Evolutionary conservation across 2,888 invertebrate genomes (phyloP).

Genomic region (Torymus texanus): DNA sequence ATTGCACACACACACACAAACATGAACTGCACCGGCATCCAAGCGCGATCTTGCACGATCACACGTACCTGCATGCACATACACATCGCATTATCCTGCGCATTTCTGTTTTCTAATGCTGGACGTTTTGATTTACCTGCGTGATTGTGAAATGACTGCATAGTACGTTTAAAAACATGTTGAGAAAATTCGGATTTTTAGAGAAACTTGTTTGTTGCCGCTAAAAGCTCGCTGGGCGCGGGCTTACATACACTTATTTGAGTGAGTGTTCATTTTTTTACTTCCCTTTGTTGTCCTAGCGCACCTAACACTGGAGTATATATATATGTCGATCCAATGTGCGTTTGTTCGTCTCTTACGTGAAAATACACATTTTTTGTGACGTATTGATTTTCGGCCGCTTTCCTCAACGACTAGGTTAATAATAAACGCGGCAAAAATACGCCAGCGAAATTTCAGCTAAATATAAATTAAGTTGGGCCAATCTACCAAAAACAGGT

Average conservation of each 20-base stretch:
- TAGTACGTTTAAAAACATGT: too few species aligned
- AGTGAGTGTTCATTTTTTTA: background rate
- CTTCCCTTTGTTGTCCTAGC: slow-evolving; percentile 7
- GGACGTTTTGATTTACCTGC: too few species aligned
- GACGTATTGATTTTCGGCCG: slow-evolving; percentile 31
- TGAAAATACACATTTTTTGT: background rate
- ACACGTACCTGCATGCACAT: too few species aligned
- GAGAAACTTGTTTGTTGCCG: background rate
- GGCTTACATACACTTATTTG: too few species aligned
- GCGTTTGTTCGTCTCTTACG: background rate
- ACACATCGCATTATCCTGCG: too few species aligned
- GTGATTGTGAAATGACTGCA: too few species aligned
- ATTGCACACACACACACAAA: slow-evolving; percentile 15
- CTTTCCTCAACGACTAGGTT: slow-evolving; percentile 3
- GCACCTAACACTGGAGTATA: background rate
- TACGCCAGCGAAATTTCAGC: background rate
- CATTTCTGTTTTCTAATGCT: too few species aligned
- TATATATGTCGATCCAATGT: too few species aligned
- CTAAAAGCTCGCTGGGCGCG: slow-evolving; percentile 12
- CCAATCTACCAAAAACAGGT: background rate
- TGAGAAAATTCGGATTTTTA: background rate
- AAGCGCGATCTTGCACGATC: too few species aligned
- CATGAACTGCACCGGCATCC: too few species aligned
- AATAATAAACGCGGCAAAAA: slow-evolving; percentile 34
- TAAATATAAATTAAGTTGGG: slow-evolving; percentile 6